These are phyloP conservation scores for Hydrozoanthus gracilis DNA, from an alignment of 92 coral and sea anemone species.

Conservation along the genomic window DNA sequence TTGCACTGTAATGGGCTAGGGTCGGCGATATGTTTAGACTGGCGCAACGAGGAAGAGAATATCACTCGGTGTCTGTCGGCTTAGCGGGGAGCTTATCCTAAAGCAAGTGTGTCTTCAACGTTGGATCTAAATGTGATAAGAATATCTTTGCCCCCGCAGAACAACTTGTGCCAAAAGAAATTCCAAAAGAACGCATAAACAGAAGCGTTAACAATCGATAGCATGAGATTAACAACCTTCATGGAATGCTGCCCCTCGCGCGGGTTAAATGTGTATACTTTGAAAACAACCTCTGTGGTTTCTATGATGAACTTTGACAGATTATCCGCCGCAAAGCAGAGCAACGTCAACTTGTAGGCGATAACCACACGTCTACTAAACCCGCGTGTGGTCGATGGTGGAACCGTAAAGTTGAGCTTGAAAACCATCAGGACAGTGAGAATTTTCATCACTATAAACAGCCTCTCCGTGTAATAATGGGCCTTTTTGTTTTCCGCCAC, in stretches of 20 bases:
- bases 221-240: slow-evolving; percentile 33
- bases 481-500: slow-evolving; percentile 26
- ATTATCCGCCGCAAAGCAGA: slow-evolving; percentile 37
- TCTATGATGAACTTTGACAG: slow-evolving; percentile 33
- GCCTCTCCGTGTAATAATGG: background rate
- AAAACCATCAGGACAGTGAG: slow-evolving; percentile 32
- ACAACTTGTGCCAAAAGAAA: slow-evolving; percentile 39
- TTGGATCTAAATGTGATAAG: slow-evolving; percentile 32
- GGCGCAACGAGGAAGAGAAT: background rate
- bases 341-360: slow-evolving; percentile 24
- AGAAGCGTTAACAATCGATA: slow-evolving; percentile 27
- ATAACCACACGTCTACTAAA: background rate
- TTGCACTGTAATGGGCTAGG: background rate
- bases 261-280: slow-evolving; percentile 27
- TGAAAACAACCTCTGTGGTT: slow-evolving; percentile 36
- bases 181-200: slow-evolving; percentile 27
- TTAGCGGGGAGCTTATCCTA: slow-evolving; percentile 1
- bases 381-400: slow-evolving; percentile 13
- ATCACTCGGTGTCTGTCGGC: background rate
- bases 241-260: background rate
- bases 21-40: background rate
- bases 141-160: slow-evolving; percentile 41
- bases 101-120: slow-evolving; percentile 21
- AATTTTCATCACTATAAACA: slow-evolving; percentile 33
- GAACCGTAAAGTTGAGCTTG: slow-evolving; percentile 28